Evolutionary conservation across 2,797 vertebrate genomes (phyloP).

Genomic region (Phyllotis vaccarum): DNA sequence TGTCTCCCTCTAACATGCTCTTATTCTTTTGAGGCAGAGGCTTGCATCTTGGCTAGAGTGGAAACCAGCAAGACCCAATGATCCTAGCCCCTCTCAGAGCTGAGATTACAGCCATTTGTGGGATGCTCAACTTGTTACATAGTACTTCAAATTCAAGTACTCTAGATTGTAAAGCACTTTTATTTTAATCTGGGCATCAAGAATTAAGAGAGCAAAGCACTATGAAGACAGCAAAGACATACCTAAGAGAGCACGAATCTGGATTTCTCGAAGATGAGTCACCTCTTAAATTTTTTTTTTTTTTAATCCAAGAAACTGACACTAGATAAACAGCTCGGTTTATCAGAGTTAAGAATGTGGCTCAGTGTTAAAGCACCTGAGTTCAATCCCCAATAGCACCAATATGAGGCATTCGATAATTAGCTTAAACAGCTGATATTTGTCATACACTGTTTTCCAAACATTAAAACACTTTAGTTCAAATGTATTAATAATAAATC

Average conservation of each 20-base stretch:
- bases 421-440: slow-evolving; percentile 25
- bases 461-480: background rate
- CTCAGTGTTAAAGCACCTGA: background rate
- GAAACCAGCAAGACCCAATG: background rate
- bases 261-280: background rate
- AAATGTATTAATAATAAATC: background rate
- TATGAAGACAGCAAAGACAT: background rate
- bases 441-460: background rate
- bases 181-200: background rate
- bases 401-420: background rate
- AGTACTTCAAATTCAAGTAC: background rate
- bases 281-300: background rate
- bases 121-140: background rate
- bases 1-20: background rate
- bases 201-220: too few relatives aligned
- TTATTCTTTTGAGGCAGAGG: background rate
- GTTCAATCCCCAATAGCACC: background rate
- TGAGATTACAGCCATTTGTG: background rate
- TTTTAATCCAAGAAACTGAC: slow-evolving; percentile 26
- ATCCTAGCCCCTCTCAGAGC: background rate
- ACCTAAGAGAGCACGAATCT: background rate
- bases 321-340: slow-evolving; percentile 34
- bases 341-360: background rate
- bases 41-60: background rate
- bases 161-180: background rate